Percentiles rank a stretch among this genome's conserved stretches.
These are phyloP conservation scores for Pogonognathellus flavescens DNA, from an alignment of 1,140 invertebrate genomes.

Conservation along the genomic window DNA sequence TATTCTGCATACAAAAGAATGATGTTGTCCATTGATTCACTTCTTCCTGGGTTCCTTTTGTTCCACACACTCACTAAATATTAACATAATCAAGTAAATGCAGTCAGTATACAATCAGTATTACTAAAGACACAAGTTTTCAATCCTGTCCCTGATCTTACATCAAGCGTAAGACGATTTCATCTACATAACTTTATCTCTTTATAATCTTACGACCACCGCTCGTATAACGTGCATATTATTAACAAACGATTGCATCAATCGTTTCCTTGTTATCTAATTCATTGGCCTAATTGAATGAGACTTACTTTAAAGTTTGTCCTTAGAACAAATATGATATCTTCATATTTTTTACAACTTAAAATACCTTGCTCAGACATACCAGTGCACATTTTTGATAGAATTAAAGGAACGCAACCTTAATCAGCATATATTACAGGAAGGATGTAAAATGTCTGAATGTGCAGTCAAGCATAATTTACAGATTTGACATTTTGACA, in stretches of 20 bases:
- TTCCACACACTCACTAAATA: not conserved
- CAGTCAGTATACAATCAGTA: not conserved
- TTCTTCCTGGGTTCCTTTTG: not conserved
- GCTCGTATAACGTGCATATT: no score
- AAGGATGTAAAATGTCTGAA: no score
- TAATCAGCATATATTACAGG: no score
- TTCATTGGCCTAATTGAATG: slow-evolving; percentile 25
- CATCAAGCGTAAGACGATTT: not conserved
- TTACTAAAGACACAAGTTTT: slow-evolving; percentile 25
- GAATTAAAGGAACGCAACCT: no score
- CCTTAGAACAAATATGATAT: not conserved
- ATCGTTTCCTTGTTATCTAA: slow-evolving; percentile 40
- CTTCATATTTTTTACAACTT: no score
- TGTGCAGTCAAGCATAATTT: no score
- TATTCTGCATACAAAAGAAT: slow-evolving; percentile 21
- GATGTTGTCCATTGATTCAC: slow-evolving; percentile 11
- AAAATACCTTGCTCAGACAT: no score
- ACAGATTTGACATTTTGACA: no score
- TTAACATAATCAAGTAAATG: not conserved
- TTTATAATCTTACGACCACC: no score
- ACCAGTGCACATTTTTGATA: no score
- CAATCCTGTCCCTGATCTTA: slow-evolving; percentile 42
- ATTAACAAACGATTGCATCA: not conserved
- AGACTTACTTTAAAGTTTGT: slow-evolving; percentile 15
- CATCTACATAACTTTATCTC: slow-evolving; percentile 10